Conservation (phyloP, 2,113 vertebrate species). For the Periophthalmus modestus region DNA sequence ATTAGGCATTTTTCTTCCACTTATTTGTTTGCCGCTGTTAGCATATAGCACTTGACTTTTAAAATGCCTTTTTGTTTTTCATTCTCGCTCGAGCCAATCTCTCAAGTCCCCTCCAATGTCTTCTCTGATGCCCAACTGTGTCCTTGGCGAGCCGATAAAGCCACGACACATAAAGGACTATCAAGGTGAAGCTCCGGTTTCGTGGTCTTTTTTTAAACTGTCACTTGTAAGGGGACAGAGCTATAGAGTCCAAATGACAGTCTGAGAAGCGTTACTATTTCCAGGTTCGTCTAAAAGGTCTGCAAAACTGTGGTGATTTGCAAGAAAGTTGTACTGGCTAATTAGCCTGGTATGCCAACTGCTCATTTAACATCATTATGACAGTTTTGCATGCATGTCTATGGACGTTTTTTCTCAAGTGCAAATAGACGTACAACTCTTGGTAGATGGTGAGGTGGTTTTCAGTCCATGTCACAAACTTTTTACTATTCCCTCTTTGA, state of each 20-base stretch:
- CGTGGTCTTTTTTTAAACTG: constrained; percentile 24
- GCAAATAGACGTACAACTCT: neutral
- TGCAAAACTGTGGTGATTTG: constrained; percentile 37
- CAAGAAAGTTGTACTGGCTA: neutral
- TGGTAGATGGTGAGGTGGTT: too few relatives aligned
- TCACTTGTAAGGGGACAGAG: constrained; percentile 12
- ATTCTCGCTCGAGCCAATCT: constrained; percentile 2
- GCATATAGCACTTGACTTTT: neutral
- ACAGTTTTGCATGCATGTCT: constrained; percentile 7
- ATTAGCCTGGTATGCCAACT: constrained; percentile 32
- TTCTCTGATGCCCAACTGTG: constrained; percentile 35
- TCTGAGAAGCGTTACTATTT: constrained; percentile 49
- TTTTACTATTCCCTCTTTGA: too few relatives aligned
- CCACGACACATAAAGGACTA: constrained; percentile 51
- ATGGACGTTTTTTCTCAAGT: neutral
- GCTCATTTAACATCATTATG: constrained; percentile 28
- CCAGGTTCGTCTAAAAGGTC: constrained; percentile 46
- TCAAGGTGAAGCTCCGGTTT: constrained; percentile 48
- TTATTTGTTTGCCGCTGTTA: neutral
- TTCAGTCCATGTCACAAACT: too few relatives aligned
- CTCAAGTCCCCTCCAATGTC: constrained; percentile 28
- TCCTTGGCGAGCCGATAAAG: constrained; percentile 44
- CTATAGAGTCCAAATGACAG: constrained; percentile 39
- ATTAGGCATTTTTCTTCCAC: neutral
- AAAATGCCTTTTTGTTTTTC: neutral